A percentile compares a stretch with the other conserved stretches of the same genome.
Evolutionary conservation across 1,140 invertebrate species (phyloP).

Genomic region (Bombyx mori): ASM3026992v2 NC_085116.1:17008501-17009000

Average conservation of each 20-base stretch:
- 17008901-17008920: no score
- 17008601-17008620: slow-evolving; percentile 51
- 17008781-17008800: background rate
- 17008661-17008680: slow-evolving; percentile 35
- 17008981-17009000: no score
- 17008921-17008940: no score
- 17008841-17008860: no score
- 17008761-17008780: slow-evolving; percentile 2
- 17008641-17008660: slow-evolving; percentile 30
- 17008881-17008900: no score
- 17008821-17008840: no score
- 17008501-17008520: slow-evolving; percentile 37
- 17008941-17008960: no score
- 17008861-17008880: no score
- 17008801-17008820: no score
- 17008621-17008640: slow-evolving; percentile 38
- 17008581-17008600: slow-evolving; percentile 41
- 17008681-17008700: slow-evolving; percentile 7
- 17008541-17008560: slow-evolving; percentile 54
- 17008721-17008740: slow-evolving; percentile 14
- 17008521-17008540: slow-evolving; percentile 40
- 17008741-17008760: slow-evolving; percentile 9
- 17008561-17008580: slow-evolving; percentile 57
- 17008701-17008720: slow-evolving; percentile 7
- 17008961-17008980: no score